These are phyloP conservation scores for Pristionchus entomophagus DNA, from an alignment of 2,888 invertebrate genomes.

Conservation along the genomic window DNA sequence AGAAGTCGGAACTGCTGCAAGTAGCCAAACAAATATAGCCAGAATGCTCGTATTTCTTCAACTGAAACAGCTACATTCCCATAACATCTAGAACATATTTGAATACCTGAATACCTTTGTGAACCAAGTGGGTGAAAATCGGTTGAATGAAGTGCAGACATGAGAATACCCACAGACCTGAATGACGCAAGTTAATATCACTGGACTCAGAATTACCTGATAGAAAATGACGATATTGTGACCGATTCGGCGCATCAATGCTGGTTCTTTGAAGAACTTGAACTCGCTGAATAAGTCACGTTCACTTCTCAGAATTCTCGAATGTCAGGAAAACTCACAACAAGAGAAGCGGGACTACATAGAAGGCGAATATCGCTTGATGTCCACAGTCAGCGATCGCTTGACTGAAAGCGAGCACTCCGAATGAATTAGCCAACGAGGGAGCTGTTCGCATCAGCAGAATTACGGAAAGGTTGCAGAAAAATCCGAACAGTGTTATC, in stretches of 20 bases:
- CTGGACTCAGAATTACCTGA: background rate
- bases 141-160: conserved; percentile 11
- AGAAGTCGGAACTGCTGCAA: background rate
- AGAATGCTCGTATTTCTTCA: background rate
- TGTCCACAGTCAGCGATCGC: background rate
- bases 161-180: conserved; percentile 22
- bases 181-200: no score
- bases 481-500: background rate
- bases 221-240: background rate
- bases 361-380: conserved; percentile 9
- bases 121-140: background rate
- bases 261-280: background rate
- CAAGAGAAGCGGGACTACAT: background rate
- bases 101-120: background rate
- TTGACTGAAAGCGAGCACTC: conserved; percentile 1
- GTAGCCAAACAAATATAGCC: background rate
- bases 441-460: background rate
- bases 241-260: background rate
- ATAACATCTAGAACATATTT: no score
- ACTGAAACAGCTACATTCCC: background rate
- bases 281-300: background rate
- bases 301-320: no score
- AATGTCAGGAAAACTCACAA: background rate
- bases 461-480: background rate
- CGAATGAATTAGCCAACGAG: background rate